phyloP scores from a whole-genome alignment of 1,140 invertebrate genomes.

The Pogonus chalceus region DNA sequence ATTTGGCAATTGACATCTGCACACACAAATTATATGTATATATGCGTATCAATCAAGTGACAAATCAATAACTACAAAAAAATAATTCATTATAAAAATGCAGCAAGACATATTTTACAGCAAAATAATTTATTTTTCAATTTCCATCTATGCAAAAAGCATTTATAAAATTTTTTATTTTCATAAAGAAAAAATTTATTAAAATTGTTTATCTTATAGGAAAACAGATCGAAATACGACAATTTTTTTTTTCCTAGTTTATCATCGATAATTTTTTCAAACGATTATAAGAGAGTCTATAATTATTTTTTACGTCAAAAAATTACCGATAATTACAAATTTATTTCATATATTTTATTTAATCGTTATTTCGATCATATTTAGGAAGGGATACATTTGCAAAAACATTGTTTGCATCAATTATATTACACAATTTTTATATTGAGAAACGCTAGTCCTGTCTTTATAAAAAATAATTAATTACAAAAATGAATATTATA shows the following conservation, averaged over 20 bases:
- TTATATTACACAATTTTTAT: neutral
- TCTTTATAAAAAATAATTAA: neutral
- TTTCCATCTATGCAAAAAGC: neutral
- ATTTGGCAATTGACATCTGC: conserved; percentile 1
- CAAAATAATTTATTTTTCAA: neutral
- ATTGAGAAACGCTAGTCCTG: neutral
- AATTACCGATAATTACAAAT: neutral
- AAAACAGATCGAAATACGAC: too few species aligned
- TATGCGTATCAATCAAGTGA: neutral
- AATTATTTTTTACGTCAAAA: neutral
- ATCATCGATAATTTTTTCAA: neutral
- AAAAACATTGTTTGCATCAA: neutral
- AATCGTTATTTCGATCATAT: too few species aligned
- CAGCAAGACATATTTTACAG: neutral
- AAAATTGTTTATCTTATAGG: too few species aligned
- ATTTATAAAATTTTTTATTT: neutral
- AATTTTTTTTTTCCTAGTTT: neutral
- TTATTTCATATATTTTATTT: neutral
- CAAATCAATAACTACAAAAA: neutral
- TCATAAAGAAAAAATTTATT: too few species aligned
- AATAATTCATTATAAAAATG: neutral
- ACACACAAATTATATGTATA: neutral
- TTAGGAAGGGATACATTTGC: too few species aligned
- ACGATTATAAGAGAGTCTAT: too few species aligned
- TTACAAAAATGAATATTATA: neutral